phyloP scores from a whole-genome alignment of 1,140 invertebrate genomes.

The Bombus vancouverensis region DNA sequence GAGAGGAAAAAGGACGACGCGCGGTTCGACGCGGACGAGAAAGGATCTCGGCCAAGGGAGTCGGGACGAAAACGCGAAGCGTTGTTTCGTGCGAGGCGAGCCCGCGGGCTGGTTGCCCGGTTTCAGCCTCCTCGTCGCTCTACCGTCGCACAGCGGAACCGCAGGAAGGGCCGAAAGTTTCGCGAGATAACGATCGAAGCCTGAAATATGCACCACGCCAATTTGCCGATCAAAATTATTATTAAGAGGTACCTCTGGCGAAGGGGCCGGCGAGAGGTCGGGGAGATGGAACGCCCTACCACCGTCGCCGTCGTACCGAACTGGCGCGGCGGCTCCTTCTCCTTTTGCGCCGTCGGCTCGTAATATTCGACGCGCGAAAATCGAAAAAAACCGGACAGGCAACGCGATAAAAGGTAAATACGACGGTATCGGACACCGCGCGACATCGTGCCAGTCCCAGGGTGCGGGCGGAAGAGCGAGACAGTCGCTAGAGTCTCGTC shows the following conservation, averaged over 20 bases:
- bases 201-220: constrained; percentile 80
- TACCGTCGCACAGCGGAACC: constrained; percentile 52
- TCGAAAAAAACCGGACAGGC: constrained; percentile 54
- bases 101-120: constrained; percentile 39
- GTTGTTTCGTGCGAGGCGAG: constrained; percentile 45
- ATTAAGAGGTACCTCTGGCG: constrained; percentile 79
- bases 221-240: constrained; percentile 82
- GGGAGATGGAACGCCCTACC: constrained; percentile 29
- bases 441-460: accelerated
- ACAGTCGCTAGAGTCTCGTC: background rate
- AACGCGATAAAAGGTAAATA: no score
- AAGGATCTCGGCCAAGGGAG: background rate
- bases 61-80: constrained; percentile 6
- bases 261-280: constrained; percentile 41
- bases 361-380: constrained; percentile 74
- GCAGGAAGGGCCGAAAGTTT: constrained; percentile 74
- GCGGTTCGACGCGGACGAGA: background rate
- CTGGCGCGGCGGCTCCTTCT: constrained; percentile 56
- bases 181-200: constrained; percentile 80
- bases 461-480: accelerated
- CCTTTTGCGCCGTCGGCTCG: constrained; percentile 60
- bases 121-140: background rate
- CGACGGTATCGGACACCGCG: no score
- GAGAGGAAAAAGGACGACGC: background rate
- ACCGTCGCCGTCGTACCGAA: constrained; percentile 60